phyloP scores from a whole-genome alignment of 2,113 vertebrate genomes.

The Hymenochirus boettgeri region DNA sequence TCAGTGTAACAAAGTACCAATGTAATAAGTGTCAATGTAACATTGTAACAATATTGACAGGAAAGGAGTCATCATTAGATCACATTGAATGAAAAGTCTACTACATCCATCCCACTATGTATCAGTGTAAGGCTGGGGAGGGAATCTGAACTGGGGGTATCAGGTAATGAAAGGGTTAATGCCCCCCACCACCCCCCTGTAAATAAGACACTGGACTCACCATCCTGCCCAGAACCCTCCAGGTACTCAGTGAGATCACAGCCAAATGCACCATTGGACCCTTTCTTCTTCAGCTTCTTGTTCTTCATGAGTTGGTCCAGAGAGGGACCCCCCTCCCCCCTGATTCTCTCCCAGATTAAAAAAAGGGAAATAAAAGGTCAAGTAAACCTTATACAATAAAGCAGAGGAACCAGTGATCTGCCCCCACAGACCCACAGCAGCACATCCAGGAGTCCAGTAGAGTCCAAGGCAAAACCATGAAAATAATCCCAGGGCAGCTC shows the following conservation, averaged over 20 bases:
- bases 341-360: constrained; percentile 39
- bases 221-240: constrained; percentile 90
- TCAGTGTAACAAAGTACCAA: too few species aligned
- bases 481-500: constrained; percentile 52
- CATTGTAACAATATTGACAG: too few species aligned
- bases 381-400: background rate
- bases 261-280: constrained; percentile 85
- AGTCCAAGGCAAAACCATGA: constrained; percentile 44
- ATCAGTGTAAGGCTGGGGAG: too few species aligned
- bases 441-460: background rate
- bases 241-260: constrained; percentile 94
- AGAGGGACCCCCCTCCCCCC: constrained; percentile 59
- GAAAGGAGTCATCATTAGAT: too few species aligned
- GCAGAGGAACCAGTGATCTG: background rate
- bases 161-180: background rate
- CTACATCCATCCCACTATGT: too few species aligned
- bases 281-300: constrained; percentile 95
- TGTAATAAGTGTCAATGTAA: too few species aligned
- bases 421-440: background rate
- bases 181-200: background rate
- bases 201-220: constrained; percentile 67
- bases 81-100: too few species aligned
- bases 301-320: constrained; percentile 95
- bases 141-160: background rate
- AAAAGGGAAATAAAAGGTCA: background rate